These are phyloP conservation scores for Drosophila serrata DNA, from an alignment of 1,140 invertebrate species.

Conservation along the genomic window DNA sequence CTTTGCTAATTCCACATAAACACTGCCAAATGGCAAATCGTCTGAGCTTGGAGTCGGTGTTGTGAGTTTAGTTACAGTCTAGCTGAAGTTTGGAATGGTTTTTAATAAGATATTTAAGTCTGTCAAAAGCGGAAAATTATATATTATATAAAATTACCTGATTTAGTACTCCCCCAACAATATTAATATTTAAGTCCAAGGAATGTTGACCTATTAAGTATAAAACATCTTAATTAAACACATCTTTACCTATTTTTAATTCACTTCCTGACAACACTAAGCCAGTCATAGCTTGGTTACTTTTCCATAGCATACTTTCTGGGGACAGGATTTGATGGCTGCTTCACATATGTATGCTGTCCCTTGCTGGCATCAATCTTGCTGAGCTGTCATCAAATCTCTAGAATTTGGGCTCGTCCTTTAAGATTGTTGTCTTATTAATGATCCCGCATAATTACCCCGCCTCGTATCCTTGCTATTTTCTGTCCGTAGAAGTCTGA, in stretches of 20 bases:
- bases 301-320: slow-evolving; percentile 29
- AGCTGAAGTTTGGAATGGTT: slow-evolving; percentile 1
- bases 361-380: slow-evolving; percentile 47
- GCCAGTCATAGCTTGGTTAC: not conserved
- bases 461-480: not conserved
- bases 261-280: not conserved
- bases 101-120: not conserved
- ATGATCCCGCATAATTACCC: slow-evolving; percentile 57
- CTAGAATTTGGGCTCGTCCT: slow-evolving; percentile 18
- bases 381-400: slow-evolving; percentile 39
- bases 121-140: not conserved
- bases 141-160: not conserved
- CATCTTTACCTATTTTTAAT: not conserved
- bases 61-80: slow-evolving; percentile 3
- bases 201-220: not conserved
- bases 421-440: slow-evolving; percentile 43
- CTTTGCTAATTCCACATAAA: slow-evolving; percentile 64
- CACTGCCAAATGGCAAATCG: slow-evolving; percentile 51
- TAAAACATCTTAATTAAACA: no score
- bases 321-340: not conserved
- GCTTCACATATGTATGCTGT: slow-evolving; percentile 27
- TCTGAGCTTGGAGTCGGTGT: slow-evolving; percentile 21
- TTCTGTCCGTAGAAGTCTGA: slow-evolving; percentile 14
- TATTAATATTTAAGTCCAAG: not conserved
- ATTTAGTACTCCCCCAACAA: no score